Conservation (phyloP, 2,888 invertebrate genomes). For the Agrenia bidenticulata region DNA sequence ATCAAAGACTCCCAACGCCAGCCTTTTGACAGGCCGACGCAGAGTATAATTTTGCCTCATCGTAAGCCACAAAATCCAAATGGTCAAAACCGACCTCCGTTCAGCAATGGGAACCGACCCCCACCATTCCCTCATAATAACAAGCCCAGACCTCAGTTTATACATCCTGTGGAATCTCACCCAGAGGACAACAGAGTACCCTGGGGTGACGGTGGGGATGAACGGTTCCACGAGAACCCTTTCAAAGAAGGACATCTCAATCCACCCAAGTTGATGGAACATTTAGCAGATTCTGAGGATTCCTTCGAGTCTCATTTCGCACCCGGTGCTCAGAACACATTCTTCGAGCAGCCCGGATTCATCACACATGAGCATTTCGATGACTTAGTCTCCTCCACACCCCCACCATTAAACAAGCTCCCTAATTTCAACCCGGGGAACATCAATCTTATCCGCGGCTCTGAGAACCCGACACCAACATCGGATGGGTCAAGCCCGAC, state of each 20-base stretch:
- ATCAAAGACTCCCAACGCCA: conserved; percentile 6
- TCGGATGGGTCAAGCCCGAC: neutral
- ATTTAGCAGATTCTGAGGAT: conserved; percentile 5
- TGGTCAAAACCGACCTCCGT: neutral
- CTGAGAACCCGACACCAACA: neutral
- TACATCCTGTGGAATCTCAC: neutral
- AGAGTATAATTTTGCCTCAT: conserved; percentile 3
- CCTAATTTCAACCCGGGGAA: neutral
- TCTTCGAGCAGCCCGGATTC: conserved; percentile 13
- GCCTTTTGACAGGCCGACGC: neutral
- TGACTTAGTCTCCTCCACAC: neutral
- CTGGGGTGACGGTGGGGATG: neutral
- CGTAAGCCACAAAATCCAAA: neutral
- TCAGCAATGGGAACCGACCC: neutral
- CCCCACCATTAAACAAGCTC: neutral
- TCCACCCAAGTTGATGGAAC: conserved; percentile 26
- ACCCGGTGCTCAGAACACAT: neutral
- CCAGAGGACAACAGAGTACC: conserved; percentile 1
- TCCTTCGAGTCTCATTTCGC: conserved; percentile 10
- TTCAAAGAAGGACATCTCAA: conserved; percentile 33
- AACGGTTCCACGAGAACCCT: conserved; percentile 7
- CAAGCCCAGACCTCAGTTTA: neutral
- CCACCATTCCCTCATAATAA: neutral
- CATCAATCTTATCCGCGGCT: neutral
- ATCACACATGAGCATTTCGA: conserved; percentile 14